Percentiles rank a stretch among this genome's conserved stretches.
These are phyloP conservation scores for Nomada fucata DNA, from an alignment of 2,888 invertebrate species.

Conservation along the genomic window DNA sequence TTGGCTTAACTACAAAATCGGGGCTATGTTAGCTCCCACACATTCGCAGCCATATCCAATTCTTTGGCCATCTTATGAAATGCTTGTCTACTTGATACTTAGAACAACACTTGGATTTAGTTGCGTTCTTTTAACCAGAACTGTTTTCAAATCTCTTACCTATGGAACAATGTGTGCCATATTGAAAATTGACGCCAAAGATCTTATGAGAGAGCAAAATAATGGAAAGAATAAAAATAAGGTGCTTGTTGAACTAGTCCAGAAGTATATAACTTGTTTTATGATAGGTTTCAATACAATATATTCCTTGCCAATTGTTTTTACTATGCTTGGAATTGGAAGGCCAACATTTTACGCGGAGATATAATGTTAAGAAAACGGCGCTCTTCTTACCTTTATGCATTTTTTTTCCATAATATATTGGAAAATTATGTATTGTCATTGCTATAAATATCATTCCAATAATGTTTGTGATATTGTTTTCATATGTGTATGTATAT, in stretches of 20 bases:
- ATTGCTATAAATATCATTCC: slow-evolving; percentile 39
- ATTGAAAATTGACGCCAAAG: slow-evolving; percentile 88
- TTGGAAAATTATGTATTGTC: slow-evolving; percentile 8
- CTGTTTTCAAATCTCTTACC: slow-evolving; percentile 88
- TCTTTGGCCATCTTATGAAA: slow-evolving; percentile 91
- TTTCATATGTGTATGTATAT: slow-evolving; percentile 13
- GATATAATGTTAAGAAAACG: slow-evolving; percentile 85
- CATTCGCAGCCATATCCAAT: slow-evolving; percentile 90
- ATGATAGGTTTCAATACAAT: slow-evolving; percentile 92
- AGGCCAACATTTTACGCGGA: slow-evolving; percentile 94
- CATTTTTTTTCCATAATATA: slow-evolving; percentile 2
- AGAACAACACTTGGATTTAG: slow-evolving; percentile 91
- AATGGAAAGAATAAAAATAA: slow-evolving; percentile 89
- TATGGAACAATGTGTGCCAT: slow-evolving; percentile 90
- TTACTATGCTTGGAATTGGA: slow-evolving; percentile 90
- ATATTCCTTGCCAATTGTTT: slow-evolving; percentile 91
- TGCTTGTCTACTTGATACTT: slow-evolving; percentile 88
- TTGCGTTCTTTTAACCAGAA: slow-evolving; percentile 89
- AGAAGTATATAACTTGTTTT: slow-evolving; percentile 93
- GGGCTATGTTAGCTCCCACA: slow-evolving; percentile 87
- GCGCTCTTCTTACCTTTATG: slow-evolving; percentile 1
- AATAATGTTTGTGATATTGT: slow-evolving; percentile 39
- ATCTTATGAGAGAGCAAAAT: slow-evolving; percentile 88
- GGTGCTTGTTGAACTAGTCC: slow-evolving; percentile 91
- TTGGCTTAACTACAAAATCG: slow-evolving; percentile 93